Base-by-base conservation (phyloP, 2,113 vertebrate species). In the Engraulis encrasicolus region DNA sequence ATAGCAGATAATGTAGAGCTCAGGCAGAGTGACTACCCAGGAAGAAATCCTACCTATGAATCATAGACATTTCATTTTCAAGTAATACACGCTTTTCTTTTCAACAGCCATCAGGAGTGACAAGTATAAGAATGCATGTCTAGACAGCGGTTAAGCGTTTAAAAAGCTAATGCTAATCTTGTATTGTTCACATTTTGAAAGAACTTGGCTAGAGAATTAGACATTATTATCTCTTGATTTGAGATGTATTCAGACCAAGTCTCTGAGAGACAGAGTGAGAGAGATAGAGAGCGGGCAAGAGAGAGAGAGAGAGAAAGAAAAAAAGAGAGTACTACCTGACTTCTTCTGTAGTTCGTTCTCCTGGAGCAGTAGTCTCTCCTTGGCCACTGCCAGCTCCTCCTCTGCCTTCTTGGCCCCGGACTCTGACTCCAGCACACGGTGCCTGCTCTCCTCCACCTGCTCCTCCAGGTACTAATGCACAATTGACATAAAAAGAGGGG, bases 391-490 rank as follows among this genome's bases (percentile, higher is more conserved):
- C 12, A 97, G 89, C 93, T 97, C 96, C 91, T 98, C 95, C 86
- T 96, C 94, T 0, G 94, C 92, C 78, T 95, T 94, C 82, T 95
- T 95, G 0, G 94, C 93, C 7, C 90, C 88, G 27, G 82, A 91
- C 90, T 97, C 96, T 23, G 96, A 94, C 87, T 95, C 94, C 0
- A 92, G 88, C 81, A 96, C 95, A 23, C 96, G 92, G 87, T 92
- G 93, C 2, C 95, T 92, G 34, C 94, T 94, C 84, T 93, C 80
- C 89, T 94, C 95, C 86, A 98, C 91, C 91, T 97, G 96, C 82
- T 94, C 91, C 86, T 98, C 95, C 86, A 98, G 89, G 90, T 97
- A 94, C 96, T 98, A 90, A 89, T n/a, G n/a, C n/a, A n/a, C n/a
- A n/a, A n/a, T n/a, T n/a, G n/a, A n/a, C n/a, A n/a, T n/a, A n/a